Percentiles rank a stretch among this genome's conserved stretches.
Evolutionary conservation across 2,888 invertebrate species (phyloP).

Genomic region (Perdita meconis): DNA sequence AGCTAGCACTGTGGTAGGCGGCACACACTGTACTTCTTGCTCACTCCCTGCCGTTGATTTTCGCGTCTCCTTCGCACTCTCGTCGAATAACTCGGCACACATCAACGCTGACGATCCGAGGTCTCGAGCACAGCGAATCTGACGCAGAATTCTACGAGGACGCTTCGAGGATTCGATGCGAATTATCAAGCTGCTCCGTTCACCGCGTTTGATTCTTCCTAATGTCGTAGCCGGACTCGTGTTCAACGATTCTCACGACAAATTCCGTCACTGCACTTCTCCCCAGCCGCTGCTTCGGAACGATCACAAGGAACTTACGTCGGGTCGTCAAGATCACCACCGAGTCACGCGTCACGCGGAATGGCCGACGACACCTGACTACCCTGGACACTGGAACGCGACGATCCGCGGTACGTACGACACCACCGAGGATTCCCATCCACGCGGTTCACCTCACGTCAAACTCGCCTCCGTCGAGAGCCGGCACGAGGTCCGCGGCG

Average conservation of each 20-base stretch:
- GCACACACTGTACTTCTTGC: slow-evolving; percentile 13
- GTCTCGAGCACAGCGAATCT: background rate
- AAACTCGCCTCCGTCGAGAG: slow-evolving; percentile 5
- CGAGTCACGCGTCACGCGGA: slow-evolving; percentile 19
- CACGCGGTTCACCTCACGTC: slow-evolving; percentile 24
- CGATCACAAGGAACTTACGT: slow-evolving; percentile 31
- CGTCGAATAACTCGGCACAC: background rate
- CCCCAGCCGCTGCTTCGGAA: background rate
- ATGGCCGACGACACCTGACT: slow-evolving; percentile 18
- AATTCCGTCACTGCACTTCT: slow-evolving; percentile 43
- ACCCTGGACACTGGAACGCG: slow-evolving; percentile 32
- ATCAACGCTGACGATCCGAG: background rate
- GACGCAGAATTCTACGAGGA: background rate
- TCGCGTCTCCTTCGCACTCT: background rate
- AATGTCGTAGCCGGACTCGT: background rate
- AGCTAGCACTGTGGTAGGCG: slow-evolving; percentile 40
- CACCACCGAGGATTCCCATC: slow-evolving; percentile 14
- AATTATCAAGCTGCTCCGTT: too few species aligned
- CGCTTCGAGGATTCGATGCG: background rate
- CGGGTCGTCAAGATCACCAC: slow-evolving; percentile 31
- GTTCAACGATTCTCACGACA: slow-evolving; percentile 7
- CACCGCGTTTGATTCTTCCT: too few species aligned
- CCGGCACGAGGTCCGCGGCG: slow-evolving; percentile 29
- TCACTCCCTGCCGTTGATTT: background rate
- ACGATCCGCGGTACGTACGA: slow-evolving; percentile 17